Evolutionary conservation across 2,888 invertebrate genomes (phyloP), one percentile per base, ranked within the genome.

Genomic region (Mythimna albipuncta): DNA sequence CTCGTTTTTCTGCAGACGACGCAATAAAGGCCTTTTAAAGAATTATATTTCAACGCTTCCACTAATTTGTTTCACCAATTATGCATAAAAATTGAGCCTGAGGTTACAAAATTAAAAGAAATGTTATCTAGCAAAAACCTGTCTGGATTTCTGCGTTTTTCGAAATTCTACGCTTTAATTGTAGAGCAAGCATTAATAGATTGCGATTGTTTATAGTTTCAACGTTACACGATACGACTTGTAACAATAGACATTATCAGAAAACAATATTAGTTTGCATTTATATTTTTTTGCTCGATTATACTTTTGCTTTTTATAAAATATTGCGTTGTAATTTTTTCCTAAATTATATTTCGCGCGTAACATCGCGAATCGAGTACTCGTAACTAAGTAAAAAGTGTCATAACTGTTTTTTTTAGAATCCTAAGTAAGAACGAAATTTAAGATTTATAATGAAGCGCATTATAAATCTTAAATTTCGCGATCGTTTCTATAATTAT

Each of bases 1-100:
- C 26, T 55, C 0, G 59, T 69, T 75, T 73, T 70, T 67, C 13
- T 58, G 11, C 19, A 7, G 2, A 44, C 16, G 32, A 41, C 38
- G 74, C 83, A 83, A 83, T 79, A 58, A 79, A 66, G 35, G 61
- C 66, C 21, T 52, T 47, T n/a, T 62, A 55, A 38, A 63, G 16
- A 62, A 54, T 64, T 50, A 69, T 58, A 82, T 62, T 74, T 67
- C 52, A 63, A 54, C 38, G 62, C 6, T 52, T 64, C 41, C 26
- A 44, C 66, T 68, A 65, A 84, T 77, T 84, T 32, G 71, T 4
- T 52, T 32, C 38, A 72, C 57, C 38, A 84, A 81, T 84, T 81
- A 77, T 67, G 72, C 66, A 72, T 68, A 59, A 76, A 72, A 76
- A 64, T 67, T 35, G 4, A 62, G 52, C 70, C 64, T 55, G 59